Base-by-base conservation (phyloP, 2,888 invertebrate species). In the Boloria selene region DNA sequence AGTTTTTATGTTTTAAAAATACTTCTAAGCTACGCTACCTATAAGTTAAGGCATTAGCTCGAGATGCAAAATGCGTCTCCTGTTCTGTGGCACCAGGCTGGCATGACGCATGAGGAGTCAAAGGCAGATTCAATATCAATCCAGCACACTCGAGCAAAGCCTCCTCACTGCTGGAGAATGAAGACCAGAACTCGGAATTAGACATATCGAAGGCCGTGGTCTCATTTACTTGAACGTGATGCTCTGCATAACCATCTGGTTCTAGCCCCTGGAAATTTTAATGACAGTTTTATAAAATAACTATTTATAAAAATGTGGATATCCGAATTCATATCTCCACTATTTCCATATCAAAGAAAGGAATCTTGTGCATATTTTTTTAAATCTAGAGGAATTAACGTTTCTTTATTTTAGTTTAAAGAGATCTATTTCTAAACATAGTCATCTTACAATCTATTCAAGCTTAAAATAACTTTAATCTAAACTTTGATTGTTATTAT, bases 111-210 rank as follows among this genome's bases (percentile, higher is more conserved):
- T 95, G 94, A 0, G 96, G 95, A 0, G 94, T 94, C 4, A 96
- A 82, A 0, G 96, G 96, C 44, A 96, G 85, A 81, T 95, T 96
- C 6, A 96, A 86, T 65, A 96, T 94, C 49, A 96, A 86, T 0
- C 96, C 96, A 42, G 94, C 95, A 74, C 96, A 96, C 75, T 95
- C 95, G 14, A 96, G 80, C 4, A 96, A 85, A 0, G 95, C 95
- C 78, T 96, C 96, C 78, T 96, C 96, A 53, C 96, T 96, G 80
- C 95, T 95, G 17, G 96, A 96, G 87, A 96, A 96, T 0, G 96
- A 96, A 0, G 96, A 96, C 95, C 95, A 96, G 85, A 95, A 96
- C 81, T 96, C 96, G 0, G 96, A 96, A 85, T 95, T 95, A 73
- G 95, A 95, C 86, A 94, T 94, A 77, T 96, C 96, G 74, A 95